These are phyloP conservation scores for Spisula solida DNA, from an alignment of 2,888 invertebrate genomes.

Conservation along the genomic window DNA sequence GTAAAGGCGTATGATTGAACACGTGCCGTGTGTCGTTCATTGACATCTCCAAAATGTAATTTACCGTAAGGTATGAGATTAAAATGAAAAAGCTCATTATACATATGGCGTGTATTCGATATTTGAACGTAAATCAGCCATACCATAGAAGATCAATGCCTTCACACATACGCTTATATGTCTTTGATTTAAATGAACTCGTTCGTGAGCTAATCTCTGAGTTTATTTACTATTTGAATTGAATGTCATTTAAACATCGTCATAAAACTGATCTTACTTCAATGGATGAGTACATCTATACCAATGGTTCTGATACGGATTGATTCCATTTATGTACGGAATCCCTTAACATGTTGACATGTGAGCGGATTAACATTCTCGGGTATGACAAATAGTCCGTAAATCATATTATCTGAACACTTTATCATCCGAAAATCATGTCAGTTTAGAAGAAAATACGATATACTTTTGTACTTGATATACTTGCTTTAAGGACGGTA, in stretches of 20 bases:
- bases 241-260: not conserved
- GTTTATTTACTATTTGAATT: not conserved
- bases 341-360: not conserved
- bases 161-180: too few relatives aligned
- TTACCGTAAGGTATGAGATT: too few relatives aligned
- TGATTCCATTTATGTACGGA: not conserved
- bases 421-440: not conserved
- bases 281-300: not conserved
- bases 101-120: too few relatives aligned
- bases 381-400: not conserved
- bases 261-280: not conserved
- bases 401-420: not conserved
- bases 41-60: too few relatives aligned
- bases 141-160: too few relatives aligned
- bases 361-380: not conserved
- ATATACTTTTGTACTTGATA: too few relatives aligned
- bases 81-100: too few relatives aligned
- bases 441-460: not conserved
- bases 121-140: too few relatives aligned
- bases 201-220: not conserved
- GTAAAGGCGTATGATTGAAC: too few relatives aligned
- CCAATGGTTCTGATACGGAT: not conserved
- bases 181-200: conserved; percentile 1
- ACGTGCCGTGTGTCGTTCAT: too few relatives aligned
- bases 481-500: too few relatives aligned